Base-by-base conservation (phyloP, 2,797 vertebrate genomes). In the Urocyon cinereoargenteus region DNA sequence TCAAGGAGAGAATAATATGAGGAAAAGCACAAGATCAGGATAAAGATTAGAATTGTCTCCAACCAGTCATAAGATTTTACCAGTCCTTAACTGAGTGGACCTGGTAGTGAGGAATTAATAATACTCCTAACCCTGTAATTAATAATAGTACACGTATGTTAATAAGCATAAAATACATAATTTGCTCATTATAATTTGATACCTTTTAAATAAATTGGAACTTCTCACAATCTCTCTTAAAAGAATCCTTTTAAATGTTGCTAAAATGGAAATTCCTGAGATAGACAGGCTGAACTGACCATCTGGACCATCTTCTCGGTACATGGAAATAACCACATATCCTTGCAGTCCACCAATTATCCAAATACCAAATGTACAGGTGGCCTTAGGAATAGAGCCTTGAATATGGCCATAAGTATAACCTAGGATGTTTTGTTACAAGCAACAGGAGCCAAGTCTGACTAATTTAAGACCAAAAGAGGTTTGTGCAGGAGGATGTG, bases 201-300 rank as follows among this genome's bases (percentile, higher is more conserved):
- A 49, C 53, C 40, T 95, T 94, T 91, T 75, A 57, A 87, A 55
- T 66, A 62, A 93, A 59, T 31, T 82, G 45, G 45, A 90, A 68
- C 11, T 59, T 94, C 92, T 96, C 59, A 75, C 45, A 81, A 57
- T 45, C 21, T 5, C 1, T 66, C 45, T 90, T 92, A 45, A 86
- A 86, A 77, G 16, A 87, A 73, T 40, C 34, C 61, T 68, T 79
- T 92, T 81, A 53, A 51, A 36, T 51, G 10, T 28, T 59, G 21
- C 22, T 87, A 26, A 82, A 66, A 51, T 31, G 36, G 45, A 82
- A 92, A 90, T 14, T 22, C 31, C 49, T 87, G 45, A 36, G n/a
- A 49, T 2, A 88, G 49, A n/a, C 53, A 84, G 36, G 45, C 59
- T 77, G 34, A 59, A 62, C 2, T 11, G 59, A 61, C 19, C 31